Conservation (phyloP, 2,888 invertebrate species). For the Ischnus inquisitorius region DNA sequence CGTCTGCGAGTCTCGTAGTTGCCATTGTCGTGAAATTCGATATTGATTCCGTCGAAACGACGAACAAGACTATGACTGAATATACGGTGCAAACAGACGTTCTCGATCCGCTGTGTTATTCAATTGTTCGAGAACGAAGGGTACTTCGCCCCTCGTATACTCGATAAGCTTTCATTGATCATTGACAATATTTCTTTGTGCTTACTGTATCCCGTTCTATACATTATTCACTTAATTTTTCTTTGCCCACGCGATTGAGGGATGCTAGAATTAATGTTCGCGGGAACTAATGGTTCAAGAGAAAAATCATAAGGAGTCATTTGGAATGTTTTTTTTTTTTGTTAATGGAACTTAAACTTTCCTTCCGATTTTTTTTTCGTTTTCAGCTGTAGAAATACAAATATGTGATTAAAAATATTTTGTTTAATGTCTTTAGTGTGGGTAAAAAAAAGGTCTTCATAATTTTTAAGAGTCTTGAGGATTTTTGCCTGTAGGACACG, state of each 20-base stretch:
- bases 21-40: constrained; percentile 73
- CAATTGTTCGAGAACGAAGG: constrained; percentile 35
- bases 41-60: constrained; percentile 75
- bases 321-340: too few species aligned
- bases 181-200: constrained; percentile 3
- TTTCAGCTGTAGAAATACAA: too few species aligned
- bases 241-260: neutral
- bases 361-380: too few species aligned
- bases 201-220: constrained; percentile 17
- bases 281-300: neutral
- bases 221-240: neutral
- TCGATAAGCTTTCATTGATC: constrained; percentile 43
- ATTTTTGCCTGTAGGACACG: too few species aligned
- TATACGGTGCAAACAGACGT: constrained; percentile 12
- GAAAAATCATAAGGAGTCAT: neutral
- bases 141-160: constrained; percentile 28
- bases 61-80: constrained; percentile 73
- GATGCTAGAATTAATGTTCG: neutral
- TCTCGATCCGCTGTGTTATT: constrained; percentile 25
- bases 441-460: too few species aligned
- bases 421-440: too few species aligned
- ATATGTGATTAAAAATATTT: too few species aligned
- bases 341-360: too few species aligned
- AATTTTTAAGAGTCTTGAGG: too few species aligned
- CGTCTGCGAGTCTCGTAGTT: constrained; percentile 12